Evolutionary conservation across 2,113 vertebrate genomes (phyloP).

Genomic region (Varanus komodoensis): DNA sequence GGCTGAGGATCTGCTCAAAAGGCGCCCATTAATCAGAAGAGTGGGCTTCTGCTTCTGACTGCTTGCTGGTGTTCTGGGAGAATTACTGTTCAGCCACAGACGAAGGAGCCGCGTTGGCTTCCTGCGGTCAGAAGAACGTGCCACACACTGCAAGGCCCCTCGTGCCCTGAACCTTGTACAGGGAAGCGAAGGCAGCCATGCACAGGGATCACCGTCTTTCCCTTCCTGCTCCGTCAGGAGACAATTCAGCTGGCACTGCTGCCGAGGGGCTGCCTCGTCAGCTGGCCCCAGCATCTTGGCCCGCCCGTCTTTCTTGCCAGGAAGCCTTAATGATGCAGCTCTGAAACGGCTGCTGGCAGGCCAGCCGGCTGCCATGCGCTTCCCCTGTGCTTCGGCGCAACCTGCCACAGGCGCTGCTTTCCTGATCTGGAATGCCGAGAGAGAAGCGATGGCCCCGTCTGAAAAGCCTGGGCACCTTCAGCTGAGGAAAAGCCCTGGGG

Average conservation of each 20-base stretch:
- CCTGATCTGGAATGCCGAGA: too few species aligned
- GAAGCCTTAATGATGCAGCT: slow-evolving; percentile 70
- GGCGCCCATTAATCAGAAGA: not conserved
- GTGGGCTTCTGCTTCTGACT: too few species aligned
- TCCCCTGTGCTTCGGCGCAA: not conserved
- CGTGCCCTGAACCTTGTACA: too few species aligned
- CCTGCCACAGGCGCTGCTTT: not conserved
- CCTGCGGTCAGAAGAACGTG: too few species aligned
- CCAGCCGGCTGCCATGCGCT: slow-evolving; percentile 58
- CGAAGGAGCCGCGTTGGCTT: too few species aligned
- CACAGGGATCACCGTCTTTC: too few species aligned
- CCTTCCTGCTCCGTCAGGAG: not conserved
- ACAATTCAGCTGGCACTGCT: not conserved
- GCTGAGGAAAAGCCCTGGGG: too few species aligned
- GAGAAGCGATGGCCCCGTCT: not conserved
- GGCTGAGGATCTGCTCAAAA: not conserved
- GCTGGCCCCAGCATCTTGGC: slow-evolving; percentile 38
- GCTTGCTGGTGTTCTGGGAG: not conserved
- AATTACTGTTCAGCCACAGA: not conserved
- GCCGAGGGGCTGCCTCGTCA: slow-evolving; percentile 65
- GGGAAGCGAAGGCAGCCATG: not conserved
- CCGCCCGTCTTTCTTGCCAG: slow-evolving; percentile 72
- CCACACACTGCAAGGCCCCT: too few species aligned
- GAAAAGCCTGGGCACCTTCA: not conserved
- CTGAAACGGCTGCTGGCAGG: slow-evolving; percentile 53